Conservation (phyloP, 2,113 vertebrate genomes). For the Ciconia boyciana region DNA sequence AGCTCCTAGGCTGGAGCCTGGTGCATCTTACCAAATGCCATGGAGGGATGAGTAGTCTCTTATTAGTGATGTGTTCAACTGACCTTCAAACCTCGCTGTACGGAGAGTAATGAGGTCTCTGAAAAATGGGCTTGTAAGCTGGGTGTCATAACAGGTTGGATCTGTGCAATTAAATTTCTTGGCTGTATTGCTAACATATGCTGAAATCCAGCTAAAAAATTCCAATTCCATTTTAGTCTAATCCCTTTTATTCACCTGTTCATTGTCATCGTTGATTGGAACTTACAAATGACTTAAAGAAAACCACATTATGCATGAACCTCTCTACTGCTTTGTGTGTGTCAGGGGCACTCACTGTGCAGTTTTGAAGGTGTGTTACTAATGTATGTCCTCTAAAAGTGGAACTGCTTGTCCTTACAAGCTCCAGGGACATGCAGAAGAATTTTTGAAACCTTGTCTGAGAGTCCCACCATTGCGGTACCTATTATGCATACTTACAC, state of each 20-base stretch:
- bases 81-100: neutral
- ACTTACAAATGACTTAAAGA: neutral
- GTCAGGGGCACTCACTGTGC: neutral
- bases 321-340: neutral
- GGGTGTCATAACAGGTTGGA: neutral
- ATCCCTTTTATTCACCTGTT: neutral
- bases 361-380: neutral
- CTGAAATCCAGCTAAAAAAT: neutral
- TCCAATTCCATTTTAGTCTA: neutral
- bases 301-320: neutral
- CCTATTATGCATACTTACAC: neutral
- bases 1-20: neutral
- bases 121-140: neutral
- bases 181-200: neutral
- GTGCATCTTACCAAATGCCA: neutral
- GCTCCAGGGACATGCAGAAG: neutral
- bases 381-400: neutral
- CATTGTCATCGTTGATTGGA: neutral
- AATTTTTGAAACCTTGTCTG: neutral
- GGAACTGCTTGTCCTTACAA: neutral
- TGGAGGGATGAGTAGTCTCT: neutral
- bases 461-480: neutral
- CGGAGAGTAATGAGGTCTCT: neutral
- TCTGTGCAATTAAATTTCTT: neutral
- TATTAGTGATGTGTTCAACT: neutral